Evolutionary conservation across 2,113 vertebrate genomes (phyloP).

Genomic region (Pan troglodytes): NHGRI_mPanTro3-v2.1_pri NC_072398.2:84367501-84368000

Average conservation of each 20-base stretch:
- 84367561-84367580: neutral
- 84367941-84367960: neutral
- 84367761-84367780: fast-evolving
- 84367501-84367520: neutral
- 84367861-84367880: neutral
- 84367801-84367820: neutral
- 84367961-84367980: neutral
- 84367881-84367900: neutral
- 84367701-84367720: neutral
- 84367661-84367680: neutral
- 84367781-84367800: fast-evolving
- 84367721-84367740: neutral
- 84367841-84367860: neutral
- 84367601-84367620: neutral
- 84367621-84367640: neutral
- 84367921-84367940: neutral
- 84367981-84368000: neutral
- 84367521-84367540: neutral
- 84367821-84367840: neutral
- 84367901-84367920: neutral
- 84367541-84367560: neutral
- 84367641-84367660: neutral
- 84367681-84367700: neutral
- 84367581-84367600: neutral
- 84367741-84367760: neutral